Percentiles rank a stretch among this genome's conserved stretches.
Evolutionary conservation across 1,140 invertebrate genomes (phyloP).

Genomic region (Eriosoma lanigerum): DNA sequence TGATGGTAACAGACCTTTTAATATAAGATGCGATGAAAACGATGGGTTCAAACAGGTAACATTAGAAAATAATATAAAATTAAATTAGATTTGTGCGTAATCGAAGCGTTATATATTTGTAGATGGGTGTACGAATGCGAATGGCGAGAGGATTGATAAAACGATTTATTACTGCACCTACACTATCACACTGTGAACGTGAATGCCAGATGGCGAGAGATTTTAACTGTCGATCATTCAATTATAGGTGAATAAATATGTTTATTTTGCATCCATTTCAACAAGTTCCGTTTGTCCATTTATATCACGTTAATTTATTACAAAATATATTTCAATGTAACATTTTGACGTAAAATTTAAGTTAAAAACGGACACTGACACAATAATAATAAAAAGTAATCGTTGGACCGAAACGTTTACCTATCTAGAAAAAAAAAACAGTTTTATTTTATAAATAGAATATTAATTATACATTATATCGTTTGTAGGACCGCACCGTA

Average conservation of each 20-base stretch:
- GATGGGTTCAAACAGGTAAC: conserved; percentile 74
- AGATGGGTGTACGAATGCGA: conserved; percentile 71
- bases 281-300: neutral
- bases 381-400: too few relatives aligned
- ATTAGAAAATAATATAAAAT: neutral
- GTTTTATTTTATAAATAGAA: neutral
- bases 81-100: neutral
- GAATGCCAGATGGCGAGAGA: conserved; percentile 80
- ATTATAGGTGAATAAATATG: conserved; percentile 66
- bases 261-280: neutral
- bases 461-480: neutral
- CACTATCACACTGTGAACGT: conserved; percentile 74
- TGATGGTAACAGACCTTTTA: conserved; percentile 57
- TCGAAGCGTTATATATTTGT: conserved; percentile 2
- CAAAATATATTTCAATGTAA: too few relatives aligned
- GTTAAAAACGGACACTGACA: neutral
- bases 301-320: neutral
- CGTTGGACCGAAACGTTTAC: neutral
- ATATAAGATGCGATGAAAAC: conserved; percentile 70
- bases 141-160: conserved; percentile 77
- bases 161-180: conserved; percentile 71
- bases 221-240: conserved; percentile 85
- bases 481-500: conserved; percentile 62
- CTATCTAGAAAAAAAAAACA: neutral
- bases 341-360: neutral